Percentiles rank a stretch among this genome's conserved stretches.
Evolutionary conservation across 2,888 invertebrate species (phyloP).

Genomic region (Drosophila testacea): DNA sequence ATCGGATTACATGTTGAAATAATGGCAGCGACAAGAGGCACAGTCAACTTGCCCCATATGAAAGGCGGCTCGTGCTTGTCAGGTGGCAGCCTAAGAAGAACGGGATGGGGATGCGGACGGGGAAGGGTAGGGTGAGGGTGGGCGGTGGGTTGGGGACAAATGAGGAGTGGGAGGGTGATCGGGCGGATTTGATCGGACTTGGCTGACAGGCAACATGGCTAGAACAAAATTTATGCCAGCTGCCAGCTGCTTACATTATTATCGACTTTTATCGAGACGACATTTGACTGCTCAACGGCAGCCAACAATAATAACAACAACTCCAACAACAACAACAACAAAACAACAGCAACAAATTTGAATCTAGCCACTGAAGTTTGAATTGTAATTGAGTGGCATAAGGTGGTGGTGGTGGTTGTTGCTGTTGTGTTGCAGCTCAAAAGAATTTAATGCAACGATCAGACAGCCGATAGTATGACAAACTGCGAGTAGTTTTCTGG

Average conservation of each 20-base stretch:
- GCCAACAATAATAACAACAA: slow-evolving; percentile 17
- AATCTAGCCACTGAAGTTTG: slow-evolving; percentile 36
- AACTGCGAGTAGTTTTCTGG: slow-evolving; percentile 22
- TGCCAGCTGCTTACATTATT: slow-evolving; percentile 67
- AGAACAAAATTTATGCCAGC: slow-evolving; percentile 74
- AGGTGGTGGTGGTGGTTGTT: slow-evolving; percentile 23
- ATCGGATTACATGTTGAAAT: slow-evolving; percentile 54
- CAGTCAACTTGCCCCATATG: slow-evolving; percentile 37
- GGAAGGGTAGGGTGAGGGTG: neutral
- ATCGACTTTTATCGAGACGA: slow-evolving; percentile 75
- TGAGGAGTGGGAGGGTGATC: slow-evolving; percentile 13
- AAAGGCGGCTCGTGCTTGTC: slow-evolving; percentile 58
- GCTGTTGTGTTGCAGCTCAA: slow-evolving; percentile 10
- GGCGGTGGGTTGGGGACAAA: neutral
- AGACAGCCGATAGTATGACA: slow-evolving; percentile 23
- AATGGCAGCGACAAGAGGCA: slow-evolving; percentile 26
- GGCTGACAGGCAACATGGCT: slow-evolving; percentile 64
- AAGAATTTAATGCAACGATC: slow-evolving; percentile 35
- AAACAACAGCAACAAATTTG: slow-evolving; percentile 31
- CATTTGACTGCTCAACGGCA: slow-evolving; percentile 68
- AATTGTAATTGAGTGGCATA: slow-evolving; percentile 38
- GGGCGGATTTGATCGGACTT: slow-evolving; percentile 15
- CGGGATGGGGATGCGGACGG: neutral
- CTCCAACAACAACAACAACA: neutral
- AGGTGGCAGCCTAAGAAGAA: slow-evolving; percentile 21